Percentiles rank a stretch among this genome's conserved stretches.
Evolutionary conservation across 1,140 invertebrate genomes (phyloP).

Genomic region (Colletes gigas): DNA sequence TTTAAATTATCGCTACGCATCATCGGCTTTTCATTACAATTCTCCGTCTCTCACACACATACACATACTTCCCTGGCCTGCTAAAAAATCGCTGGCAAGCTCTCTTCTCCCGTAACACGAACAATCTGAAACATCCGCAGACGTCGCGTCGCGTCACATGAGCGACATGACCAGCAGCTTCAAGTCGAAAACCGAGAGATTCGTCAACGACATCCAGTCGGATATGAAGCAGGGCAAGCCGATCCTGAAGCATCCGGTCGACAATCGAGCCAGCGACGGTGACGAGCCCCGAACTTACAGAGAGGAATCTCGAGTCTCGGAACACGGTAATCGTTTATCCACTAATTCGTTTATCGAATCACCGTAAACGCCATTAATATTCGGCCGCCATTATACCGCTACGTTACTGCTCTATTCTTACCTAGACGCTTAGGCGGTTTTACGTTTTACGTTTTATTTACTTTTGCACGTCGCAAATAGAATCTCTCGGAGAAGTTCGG

Average conservation of each 20-base stretch:
- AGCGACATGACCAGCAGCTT: slow-evolving; percentile 86
- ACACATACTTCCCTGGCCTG: slow-evolving; percentile 25
- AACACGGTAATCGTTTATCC: slow-evolving; percentile 83
- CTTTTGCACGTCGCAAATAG: too few relatives aligned
- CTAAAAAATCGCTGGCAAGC: slow-evolving; percentile 40
- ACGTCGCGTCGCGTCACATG: slow-evolving; percentile 84
- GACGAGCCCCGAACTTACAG: slow-evolving; percentile 86
- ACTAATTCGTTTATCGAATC: background rate
- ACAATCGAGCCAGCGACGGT: slow-evolving; percentile 73
- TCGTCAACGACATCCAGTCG: slow-evolving; percentile 85
- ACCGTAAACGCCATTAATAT: too few relatives aligned
- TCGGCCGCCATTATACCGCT: too few relatives aligned
- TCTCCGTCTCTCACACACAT: slow-evolving; percentile 15
- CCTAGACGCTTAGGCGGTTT: too few relatives aligned
- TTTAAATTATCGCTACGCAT: background rate
- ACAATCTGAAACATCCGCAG: slow-evolving; percentile 75
- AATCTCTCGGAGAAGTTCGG: too few relatives aligned
- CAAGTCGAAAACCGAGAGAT: slow-evolving; percentile 87
- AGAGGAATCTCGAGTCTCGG: slow-evolving; percentile 86
- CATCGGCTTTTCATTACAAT: slow-evolving; percentile 17
- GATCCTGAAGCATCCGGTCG: slow-evolving; percentile 80
- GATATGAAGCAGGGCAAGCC: slow-evolving; percentile 83
- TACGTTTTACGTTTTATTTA: too few relatives aligned
- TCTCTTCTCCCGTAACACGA: slow-evolving; percentile 49
- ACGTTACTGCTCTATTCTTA: too few relatives aligned